Evolutionary conservation across 2,113 vertebrate species (phyloP).

Genomic region (Tinamus guttatus): DNA sequence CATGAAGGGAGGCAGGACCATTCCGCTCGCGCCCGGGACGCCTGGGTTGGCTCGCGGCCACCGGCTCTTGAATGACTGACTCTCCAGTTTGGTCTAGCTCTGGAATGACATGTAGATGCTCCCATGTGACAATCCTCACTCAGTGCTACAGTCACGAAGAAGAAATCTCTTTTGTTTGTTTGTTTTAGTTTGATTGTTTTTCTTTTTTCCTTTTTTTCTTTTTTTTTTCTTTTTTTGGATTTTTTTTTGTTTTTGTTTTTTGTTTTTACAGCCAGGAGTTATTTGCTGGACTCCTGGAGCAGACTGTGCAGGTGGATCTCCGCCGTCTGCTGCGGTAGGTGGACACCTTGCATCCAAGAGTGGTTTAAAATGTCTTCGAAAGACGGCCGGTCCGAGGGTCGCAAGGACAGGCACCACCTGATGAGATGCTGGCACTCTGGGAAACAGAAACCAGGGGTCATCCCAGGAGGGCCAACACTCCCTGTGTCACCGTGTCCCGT

Average conservation of each 20-base stretch:
- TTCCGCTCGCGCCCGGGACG: slow-evolving; percentile 10
- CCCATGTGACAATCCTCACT: slow-evolving; percentile 65
- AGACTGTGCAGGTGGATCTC: slow-evolving; percentile 93
- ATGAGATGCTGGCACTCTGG: slow-evolving; percentile 94
- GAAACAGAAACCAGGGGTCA: neutral
- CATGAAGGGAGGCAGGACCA: neutral
- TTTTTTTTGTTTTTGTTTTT: slow-evolving; percentile 27
- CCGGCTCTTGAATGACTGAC: neutral
- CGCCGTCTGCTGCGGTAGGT: slow-evolving; percentile 78
- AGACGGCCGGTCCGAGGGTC: slow-evolving; percentile 89
- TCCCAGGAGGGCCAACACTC: neutral
- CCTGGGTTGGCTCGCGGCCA: neutral
- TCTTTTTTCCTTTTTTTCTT: slow-evolving; percentile 5
- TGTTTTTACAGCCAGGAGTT: slow-evolving; percentile 18
- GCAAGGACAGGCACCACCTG: slow-evolving; percentile 88
- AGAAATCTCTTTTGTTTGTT: neutral
- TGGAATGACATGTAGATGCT: slow-evolving; percentile 49
- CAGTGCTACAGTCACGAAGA: neutral
- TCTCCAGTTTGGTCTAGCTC: slow-evolving; percentile 40
- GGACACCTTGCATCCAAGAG: slow-evolving; percentile 89
- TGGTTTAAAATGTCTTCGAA: slow-evolving; percentile 94
- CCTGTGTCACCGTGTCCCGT: neutral
- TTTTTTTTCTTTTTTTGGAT: slow-evolving; percentile 25
- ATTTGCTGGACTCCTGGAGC: slow-evolving; percentile 81
- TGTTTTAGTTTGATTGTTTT: too few relatives aligned